These are phyloP conservation scores for Zingel zingel DNA, from an alignment of 2,113 vertebrate genomes.

Conservation along the genomic window DNA sequence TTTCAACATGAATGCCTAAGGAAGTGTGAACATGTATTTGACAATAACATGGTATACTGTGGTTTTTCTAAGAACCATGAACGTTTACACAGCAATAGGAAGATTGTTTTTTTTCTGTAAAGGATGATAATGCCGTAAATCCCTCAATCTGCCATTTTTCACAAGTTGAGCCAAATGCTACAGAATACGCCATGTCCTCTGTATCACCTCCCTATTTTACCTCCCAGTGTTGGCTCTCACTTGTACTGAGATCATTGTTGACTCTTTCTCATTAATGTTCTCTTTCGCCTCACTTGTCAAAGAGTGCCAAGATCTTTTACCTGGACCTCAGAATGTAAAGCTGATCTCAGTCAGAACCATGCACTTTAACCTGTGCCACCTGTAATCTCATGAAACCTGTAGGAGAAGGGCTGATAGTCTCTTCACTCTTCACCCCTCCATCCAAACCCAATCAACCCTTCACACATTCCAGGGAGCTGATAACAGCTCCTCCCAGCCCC, in stretches of 20 bases:
- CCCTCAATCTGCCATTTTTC: not conserved
- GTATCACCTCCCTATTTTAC: not conserved
- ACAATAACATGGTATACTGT: not conserved
- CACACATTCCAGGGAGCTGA: slow-evolving; percentile 78
- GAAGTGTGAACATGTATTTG: not conserved
- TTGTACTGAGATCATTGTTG: not conserved
- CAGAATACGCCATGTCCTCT: slow-evolving; percentile 20
- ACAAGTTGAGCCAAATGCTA: not conserved
- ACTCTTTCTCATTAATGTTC: not conserved
- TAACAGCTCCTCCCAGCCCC: slow-evolving; percentile 57
- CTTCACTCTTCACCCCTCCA: slow-evolving; percentile 45
- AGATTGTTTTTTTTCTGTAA: not conserved
- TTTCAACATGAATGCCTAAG: not conserved
- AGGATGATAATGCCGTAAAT: not conserved
- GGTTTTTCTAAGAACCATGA: not conserved
- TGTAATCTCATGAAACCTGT: slow-evolving; percentile 24
- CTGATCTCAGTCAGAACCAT: not conserved
- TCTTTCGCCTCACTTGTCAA: not conserved
- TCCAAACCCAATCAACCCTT: slow-evolving; percentile 53
- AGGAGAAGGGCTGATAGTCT: slow-evolving; percentile 23
- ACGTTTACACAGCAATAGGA: not conserved
- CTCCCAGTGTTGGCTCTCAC: not conserved
- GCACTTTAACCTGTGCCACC: not conserved
- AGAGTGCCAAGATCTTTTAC: not conserved
- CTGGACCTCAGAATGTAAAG: not conserved